Evolutionary conservation across 2,113 vertebrate genomes (phyloP), one percentile per base, ranked within the genome.

Genomic region (Catharus minimus): DNA sequence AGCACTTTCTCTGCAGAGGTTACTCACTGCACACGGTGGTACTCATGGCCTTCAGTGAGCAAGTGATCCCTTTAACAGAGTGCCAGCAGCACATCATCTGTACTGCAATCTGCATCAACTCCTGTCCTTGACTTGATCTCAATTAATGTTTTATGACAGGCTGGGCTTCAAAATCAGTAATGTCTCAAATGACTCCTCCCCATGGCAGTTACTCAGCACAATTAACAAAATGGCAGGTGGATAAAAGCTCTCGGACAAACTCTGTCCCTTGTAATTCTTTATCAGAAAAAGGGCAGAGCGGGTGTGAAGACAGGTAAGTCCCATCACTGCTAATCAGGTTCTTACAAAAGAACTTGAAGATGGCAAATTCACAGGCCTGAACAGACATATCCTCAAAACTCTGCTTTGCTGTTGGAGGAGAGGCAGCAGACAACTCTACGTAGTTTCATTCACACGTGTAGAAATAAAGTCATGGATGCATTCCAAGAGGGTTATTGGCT

Each of bases 1-100:
- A 9, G 9, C 18, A 1, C 64, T 38, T 28, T 10, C 53, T n/a
- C 67, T 19, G 33, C 43, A 5, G 30, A n/a, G 36, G 24, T 52
- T 15, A 21, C 49, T 41, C 24, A 10, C 49, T 49, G 6, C 60
- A 30, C 41, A 17, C 0, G 0, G 15, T 1, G 7, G 13, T 18
- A 23, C 38, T 26, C 58, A 16, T 2, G 0, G 2, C 5, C 4
- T 33, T 32, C 68, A 4, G 30, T 2, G 28, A 53, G 2, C 41
- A 5, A 61, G 11, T 0, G 4, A 76, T 39, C 16, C 2, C 0
- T 28, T 20, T 13, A 9, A 39, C 4, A 22, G 44, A 26, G 15
- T 9, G 50, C 73, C 56, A 50, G 71, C 60, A 86, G 23, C 52
- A 60, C n/a, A 71, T 36, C 9, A 44, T 28, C 81, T 16, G 5